Percentiles rank a stretch among this genome's conserved stretches.
Evolutionary conservation across 2,888 invertebrate species (phyloP).

Genomic region (Cosmia pyralina): DNA sequence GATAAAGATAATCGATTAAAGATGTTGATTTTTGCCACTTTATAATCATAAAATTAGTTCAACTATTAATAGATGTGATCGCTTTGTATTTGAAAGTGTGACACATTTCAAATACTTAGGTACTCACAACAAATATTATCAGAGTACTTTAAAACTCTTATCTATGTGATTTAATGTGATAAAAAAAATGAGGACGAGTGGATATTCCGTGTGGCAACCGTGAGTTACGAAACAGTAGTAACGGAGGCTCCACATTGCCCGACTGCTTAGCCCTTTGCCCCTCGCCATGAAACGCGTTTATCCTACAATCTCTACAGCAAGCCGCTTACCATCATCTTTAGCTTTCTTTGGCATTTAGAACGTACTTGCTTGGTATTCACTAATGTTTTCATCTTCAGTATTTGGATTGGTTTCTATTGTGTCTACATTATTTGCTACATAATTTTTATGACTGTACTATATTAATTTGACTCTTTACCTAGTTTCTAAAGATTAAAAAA

Average conservation of each 20-base stretch:
- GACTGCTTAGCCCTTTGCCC: constrained; percentile 68
- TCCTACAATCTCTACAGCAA: constrained; percentile 57
- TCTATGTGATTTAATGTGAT: constrained; percentile 7
- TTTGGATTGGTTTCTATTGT: constrained; percentile 4
- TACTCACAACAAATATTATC: constrained; percentile 11
- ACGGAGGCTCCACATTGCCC: constrained; percentile 35
- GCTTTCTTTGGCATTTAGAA: constrained; percentile 62
- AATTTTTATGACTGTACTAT: neutral
- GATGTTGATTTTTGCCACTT: neutral
- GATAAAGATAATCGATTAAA: neutral
- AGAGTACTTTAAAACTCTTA: constrained; percentile 15
- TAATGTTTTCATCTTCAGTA: constrained; percentile 20
- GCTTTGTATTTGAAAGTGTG: constrained; percentile 5
- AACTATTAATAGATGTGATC: neutral
- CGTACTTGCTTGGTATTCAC: constrained; percentile 18
- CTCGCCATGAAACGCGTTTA: constrained; percentile 59
- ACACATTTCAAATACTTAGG: constrained; percentile 3
- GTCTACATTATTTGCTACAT: neutral
- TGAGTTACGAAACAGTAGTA: constrained; percentile 59
- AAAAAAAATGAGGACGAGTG: constrained; percentile 18
- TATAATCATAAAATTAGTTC: neutral
- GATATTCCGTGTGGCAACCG: constrained; percentile 26
- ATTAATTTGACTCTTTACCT: neutral
- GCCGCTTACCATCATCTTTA: constrained; percentile 48
- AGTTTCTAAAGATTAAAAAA: neutral